These are phyloP conservation scores for Calliphora vomitoria DNA, from an alignment of 2,888 invertebrate species.

Conservation along the genomic window DNA sequence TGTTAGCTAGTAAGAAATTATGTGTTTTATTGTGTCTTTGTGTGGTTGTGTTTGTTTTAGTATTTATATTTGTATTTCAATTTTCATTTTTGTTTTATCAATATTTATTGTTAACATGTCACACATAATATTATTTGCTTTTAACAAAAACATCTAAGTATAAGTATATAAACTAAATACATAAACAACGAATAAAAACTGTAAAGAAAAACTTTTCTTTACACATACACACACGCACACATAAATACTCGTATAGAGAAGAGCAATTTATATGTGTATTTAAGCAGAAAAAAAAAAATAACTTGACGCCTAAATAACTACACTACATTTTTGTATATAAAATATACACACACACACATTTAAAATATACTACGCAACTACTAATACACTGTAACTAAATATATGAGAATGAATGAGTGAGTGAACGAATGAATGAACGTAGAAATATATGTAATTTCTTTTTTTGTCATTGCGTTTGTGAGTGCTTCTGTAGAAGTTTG, in stretches of 20 bases:
- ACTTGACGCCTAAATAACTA: constrained; percentile 65
- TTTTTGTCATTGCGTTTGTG: constrained; percentile 23
- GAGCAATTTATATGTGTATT: constrained; percentile 41
- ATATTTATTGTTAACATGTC: constrained; percentile 70
- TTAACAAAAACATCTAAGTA: constrained; percentile 21
- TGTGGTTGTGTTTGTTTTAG: constrained; percentile 37
- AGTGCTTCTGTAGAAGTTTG: not conserved
- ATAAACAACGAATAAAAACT: constrained; percentile 55
- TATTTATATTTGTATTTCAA: constrained; percentile 45
- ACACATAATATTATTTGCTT: constrained; percentile 69
- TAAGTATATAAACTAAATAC: constrained; percentile 51
- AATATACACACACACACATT: not conserved
- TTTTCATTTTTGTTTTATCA: constrained; percentile 70
- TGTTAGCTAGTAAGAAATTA: constrained; percentile 32
- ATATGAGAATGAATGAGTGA: not conserved
- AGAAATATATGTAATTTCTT: constrained; percentile 34
- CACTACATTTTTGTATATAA: not conserved
- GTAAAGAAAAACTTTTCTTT: constrained; percentile 57
- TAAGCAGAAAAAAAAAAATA: constrained; percentile 51
- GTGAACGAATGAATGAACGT: constrained; percentile 8
- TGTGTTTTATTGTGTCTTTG: not conserved
- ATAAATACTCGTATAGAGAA: constrained; percentile 42
- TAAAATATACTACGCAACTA: constrained; percentile 24
- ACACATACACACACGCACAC: not conserved
- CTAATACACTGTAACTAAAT: constrained; percentile 12